Evolutionary conservation across 2,113 vertebrate genomes (phyloP), one percentile per base, ranked within the genome.

Genomic region (Dicerorhinus sumatrensis): DNA sequence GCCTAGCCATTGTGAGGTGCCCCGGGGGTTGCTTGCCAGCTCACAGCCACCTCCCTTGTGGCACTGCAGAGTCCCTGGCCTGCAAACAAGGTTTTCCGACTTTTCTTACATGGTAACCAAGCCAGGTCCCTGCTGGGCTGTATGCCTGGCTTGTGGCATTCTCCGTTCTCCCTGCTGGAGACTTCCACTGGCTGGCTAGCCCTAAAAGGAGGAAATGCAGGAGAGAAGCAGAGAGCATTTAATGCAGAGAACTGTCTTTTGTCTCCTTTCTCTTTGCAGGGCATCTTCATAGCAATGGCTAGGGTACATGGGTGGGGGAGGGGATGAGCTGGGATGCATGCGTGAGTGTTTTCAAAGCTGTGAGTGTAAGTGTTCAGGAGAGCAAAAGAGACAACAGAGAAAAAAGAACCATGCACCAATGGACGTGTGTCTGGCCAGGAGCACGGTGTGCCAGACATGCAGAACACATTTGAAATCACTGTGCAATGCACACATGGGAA

Each of bases 391-490:
- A n/a, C 33, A 20, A 85, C 12, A 51, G 20, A n/a, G 3, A 12
- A 18, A 18, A 58, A 62, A 36, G 14, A 48, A 21, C 6, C 8
- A 14, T 2, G 18, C 39, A 27, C 31, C 14, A 0, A 54, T 1
- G 39, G n/a, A 33, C 9, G 7, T 8, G 1, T 36, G 18, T 12
- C 13, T 31, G 39, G 42, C 51, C 10, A 7, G n/a, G 31, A 10
- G 20, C 4, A 1, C 0, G 1, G 0, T 0, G 4, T 13, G 0
- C 31, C 18, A 31, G 39, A 25, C 0, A 0, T 31, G 9, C 29
- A 46, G 16, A 60, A 17, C 17, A 12, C 8, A 5, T 13, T 8
- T 31, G 25, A 36, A 70, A 54, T 58, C 54, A 1, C 0, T 10
- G 6, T 8, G 18, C 6, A 17, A 17, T 3, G 0, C 0, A 1